Evolutionary conservation across 2,888 invertebrate genomes (phyloP).

Genomic region (Chrysopilus asiliformis): DNA sequence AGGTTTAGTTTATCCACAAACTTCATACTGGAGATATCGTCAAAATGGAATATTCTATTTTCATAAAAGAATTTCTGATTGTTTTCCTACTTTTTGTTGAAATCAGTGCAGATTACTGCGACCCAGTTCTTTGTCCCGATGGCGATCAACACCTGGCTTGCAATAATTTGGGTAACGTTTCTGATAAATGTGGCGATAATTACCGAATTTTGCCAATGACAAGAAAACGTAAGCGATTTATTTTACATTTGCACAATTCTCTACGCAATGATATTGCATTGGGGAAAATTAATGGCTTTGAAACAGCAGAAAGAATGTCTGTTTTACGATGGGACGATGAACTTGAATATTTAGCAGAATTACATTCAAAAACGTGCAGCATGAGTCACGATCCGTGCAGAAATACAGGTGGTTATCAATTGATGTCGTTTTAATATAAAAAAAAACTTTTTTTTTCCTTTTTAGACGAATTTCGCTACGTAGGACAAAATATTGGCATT

Average conservation of each 20-base stretch:
- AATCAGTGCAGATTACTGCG: constrained; percentile 4
- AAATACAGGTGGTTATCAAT: constrained; percentile 14
- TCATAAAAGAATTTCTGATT: too few species aligned
- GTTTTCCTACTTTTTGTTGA: too few species aligned
- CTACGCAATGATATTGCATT: constrained; percentile 15
- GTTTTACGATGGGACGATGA: constrained; percentile 16
- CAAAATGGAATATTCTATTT: too few species aligned
- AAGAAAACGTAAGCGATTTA: constrained; percentile 8
- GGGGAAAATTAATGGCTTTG: constrained; percentile 12
- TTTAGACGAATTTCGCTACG: constrained; percentile 9
- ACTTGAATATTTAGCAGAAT: constrained; percentile 16
- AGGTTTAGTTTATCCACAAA: too few species aligned
- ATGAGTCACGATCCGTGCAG: constrained; percentile 16
- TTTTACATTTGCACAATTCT: constrained; percentile 15
- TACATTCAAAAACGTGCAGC: constrained; percentile 16
- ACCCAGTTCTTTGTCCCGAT: background rate
- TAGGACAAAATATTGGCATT: constrained; percentile 18
- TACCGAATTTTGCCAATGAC: constrained; percentile 9
- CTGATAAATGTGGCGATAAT: constrained; percentile 9
- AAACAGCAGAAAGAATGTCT: constrained; percentile 15
- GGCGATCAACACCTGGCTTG: constrained; percentile 3
- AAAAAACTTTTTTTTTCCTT: background rate
- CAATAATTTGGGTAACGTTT: constrained; percentile 4
- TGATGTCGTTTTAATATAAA: background rate
- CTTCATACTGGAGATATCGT: too few species aligned